Evolutionary conservation across 2,888 invertebrate genomes (phyloP).

Genomic region (Pandemis heparana): DNA sequence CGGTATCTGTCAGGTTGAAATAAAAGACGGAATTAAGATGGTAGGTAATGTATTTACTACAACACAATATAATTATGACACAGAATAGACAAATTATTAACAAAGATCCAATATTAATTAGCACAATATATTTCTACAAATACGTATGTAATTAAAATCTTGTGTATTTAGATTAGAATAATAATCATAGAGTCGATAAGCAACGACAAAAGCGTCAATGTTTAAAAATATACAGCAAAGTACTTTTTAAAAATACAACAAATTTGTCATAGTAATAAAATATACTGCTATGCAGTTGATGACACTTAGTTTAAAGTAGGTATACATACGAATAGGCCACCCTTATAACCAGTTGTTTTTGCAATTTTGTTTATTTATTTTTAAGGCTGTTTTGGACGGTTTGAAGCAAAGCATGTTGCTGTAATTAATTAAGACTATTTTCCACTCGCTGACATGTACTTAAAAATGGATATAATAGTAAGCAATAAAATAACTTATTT

Average conservation of each 20-base stretch:
- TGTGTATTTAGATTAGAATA: constrained; percentile 20
- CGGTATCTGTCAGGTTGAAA: background rate
- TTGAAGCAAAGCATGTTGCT: constrained; percentile 59
- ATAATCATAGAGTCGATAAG: constrained; percentile 13
- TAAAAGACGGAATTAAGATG: constrained; percentile 1
- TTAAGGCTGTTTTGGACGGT: constrained; percentile 66
- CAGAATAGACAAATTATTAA: constrained; percentile 31
- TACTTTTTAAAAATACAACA: constrained; percentile 31
- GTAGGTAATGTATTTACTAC: constrained; percentile 37
- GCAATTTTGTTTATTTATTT: constrained; percentile 18
- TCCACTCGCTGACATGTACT: constrained; percentile 1
- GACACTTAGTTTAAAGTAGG: background rate
- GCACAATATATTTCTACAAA: constrained; percentile 17
- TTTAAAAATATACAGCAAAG: constrained; percentile 27
- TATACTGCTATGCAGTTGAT: constrained; percentile 59
- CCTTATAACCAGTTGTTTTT: constrained; percentile 31
- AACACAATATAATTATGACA: constrained; percentile 38
- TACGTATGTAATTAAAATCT: constrained; percentile 8
- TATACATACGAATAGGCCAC: constrained; percentile 46
- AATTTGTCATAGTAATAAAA: constrained; percentile 50
- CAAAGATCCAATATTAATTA: constrained; percentile 18
- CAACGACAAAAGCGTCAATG: constrained; percentile 20
- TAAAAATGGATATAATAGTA: background rate
- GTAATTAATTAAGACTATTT: constrained; percentile 34
- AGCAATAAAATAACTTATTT: constrained; percentile 18